phyloP scores from a whole-genome alignment of 2,113 vertebrate species.

The Siniperca chuatsi region DNA sequence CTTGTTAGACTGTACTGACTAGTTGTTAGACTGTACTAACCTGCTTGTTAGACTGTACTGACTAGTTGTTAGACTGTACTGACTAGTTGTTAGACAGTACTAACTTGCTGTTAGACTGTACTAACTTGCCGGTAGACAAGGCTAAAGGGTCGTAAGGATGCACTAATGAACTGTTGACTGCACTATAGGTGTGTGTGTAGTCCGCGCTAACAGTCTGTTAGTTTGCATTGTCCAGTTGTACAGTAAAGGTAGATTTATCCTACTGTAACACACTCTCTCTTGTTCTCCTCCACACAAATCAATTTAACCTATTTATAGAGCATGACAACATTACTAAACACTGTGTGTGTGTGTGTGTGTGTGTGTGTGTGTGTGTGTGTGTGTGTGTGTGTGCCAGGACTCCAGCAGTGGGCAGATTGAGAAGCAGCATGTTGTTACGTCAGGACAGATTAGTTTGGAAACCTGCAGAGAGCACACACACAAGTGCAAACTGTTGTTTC shows the following conservation, averaged over 20 bases:
- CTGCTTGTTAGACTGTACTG: neutral
- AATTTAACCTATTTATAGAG: conserved; percentile 75
- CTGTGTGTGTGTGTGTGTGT: conserved; percentile 32
- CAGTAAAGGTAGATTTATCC: conserved; percentile 44
- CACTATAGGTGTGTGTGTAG: neutral
- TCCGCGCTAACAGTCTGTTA: neutral
- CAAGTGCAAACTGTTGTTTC: conserved; percentile 42
- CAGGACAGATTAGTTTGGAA: conserved; percentile 75
- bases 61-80: neutral
- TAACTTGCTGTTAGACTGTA: neutral
- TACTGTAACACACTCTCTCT: conserved; percentile 48
- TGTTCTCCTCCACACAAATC: conserved; percentile 67
- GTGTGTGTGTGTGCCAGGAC: conserved; percentile 56
- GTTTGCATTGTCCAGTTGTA: conserved; percentile 22
- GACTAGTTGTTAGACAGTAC: neutral
- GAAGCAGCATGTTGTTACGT: conserved; percentile 78
- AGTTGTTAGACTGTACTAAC: neutral
- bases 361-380: conserved; percentile 22
- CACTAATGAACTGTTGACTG: neutral
- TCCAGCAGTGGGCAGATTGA: conserved; percentile 78
- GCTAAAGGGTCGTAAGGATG: neutral
- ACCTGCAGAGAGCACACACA: conserved; percentile 60
- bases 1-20: no score
- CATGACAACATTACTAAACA: conserved; percentile 66
- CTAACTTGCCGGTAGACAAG: neutral